Conservation (phyloP, 1,140 invertebrate species). For the Monomorium pharaonis region DNA sequence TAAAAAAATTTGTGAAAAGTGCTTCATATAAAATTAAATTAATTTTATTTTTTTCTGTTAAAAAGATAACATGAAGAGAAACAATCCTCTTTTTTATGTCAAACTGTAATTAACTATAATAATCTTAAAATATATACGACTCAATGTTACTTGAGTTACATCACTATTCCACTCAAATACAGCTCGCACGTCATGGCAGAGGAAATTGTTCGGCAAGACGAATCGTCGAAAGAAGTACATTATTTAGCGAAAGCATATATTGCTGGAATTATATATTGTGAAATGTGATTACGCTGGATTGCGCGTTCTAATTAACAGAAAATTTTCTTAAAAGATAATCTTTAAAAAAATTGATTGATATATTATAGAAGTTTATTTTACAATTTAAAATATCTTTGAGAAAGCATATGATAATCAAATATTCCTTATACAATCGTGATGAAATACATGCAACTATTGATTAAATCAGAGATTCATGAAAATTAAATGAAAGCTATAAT, state of each 20-base stretch:
- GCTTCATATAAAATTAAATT: background rate
- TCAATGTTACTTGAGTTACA: conserved; percentile 6
- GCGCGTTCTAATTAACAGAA: background rate
- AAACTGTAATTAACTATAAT: background rate
- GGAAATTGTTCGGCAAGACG: conserved; percentile 43
- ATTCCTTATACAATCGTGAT: background rate
- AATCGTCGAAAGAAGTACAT: conserved; percentile 40
- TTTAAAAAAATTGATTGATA: background rate
- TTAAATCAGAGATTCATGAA: background rate
- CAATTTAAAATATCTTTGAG: background rate
- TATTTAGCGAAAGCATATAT: conserved; percentile 26
- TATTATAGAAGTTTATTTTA: background rate
- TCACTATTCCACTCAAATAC: conserved; percentile 17
- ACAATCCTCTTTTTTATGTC: background rate
- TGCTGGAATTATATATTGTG: background rate
- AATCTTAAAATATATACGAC: background rate
- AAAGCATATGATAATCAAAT: background rate
- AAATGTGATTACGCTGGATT: background rate
- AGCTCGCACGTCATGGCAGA: conserved; percentile 10
- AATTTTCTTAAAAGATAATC: no score
- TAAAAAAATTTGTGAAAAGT: background rate
- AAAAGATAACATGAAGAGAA: background rate
- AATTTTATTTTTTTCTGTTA: background rate
- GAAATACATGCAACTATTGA: background rate
- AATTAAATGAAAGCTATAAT: background rate